Evolutionary conservation across 1,140 invertebrate species (phyloP), one percentile per base, ranked within the genome.

Genomic region (Matsumurasca onukii): DNA sequence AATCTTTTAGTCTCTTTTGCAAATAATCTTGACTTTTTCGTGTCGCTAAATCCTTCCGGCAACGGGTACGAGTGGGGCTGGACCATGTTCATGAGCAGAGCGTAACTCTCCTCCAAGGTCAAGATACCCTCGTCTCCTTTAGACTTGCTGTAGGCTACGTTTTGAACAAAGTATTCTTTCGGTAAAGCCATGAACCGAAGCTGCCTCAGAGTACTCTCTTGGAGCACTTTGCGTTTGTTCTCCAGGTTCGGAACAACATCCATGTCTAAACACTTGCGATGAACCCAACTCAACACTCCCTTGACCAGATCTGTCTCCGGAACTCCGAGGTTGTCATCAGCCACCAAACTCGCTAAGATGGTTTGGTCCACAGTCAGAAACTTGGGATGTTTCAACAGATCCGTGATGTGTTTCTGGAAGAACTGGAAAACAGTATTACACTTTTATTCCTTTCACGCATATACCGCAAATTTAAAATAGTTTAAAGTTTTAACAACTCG

Each of bases 101-200:
- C 67, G 49, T 68, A 68, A 20, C 67, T 68, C 31, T 68, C 67
- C 17, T 68, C 67, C 67, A 68, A 12, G 12, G 67, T 68, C 3
- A 68, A 39, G n/a, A 68, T 31, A n/a, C 67, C 45, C 39, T 62
- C 59, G 2, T 68, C 67, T 17, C 62, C 39, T 20, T 49, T 61
- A 12, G 30, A 1, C 5, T 27, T 68, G 29, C 39, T 62, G 34
- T 25, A 68, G 27, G 67, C 67, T 25, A 62, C 27, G 5, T 48
- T 20, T n/a, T 48, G 61, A 5, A 62, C 67, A 48, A 68, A 68
- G 27, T 24, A 31, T 27, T 68, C 55, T 25, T 49, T 59, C 9
- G 52, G 29, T 3, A 68, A 24, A 59, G 67, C 51, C 22, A 68
- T 20, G 67, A 68, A 68, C 25, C 67, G 55, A 9, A 68, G 34